These are phyloP conservation scores for Anhinga rufa DNA, from an alignment of 2,113 vertebrate species.

Conservation along the genomic window DNA sequence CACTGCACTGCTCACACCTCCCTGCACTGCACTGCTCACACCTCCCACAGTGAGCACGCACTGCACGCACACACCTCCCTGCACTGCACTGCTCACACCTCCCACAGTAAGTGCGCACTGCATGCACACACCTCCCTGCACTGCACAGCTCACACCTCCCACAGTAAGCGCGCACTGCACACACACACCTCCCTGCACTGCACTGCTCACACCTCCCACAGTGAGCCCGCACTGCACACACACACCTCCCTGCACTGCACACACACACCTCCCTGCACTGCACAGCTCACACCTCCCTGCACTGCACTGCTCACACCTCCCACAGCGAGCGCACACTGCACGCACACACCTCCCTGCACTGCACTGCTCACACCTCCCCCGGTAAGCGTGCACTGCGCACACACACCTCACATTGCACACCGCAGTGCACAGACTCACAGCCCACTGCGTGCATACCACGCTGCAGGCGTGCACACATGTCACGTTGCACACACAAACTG, in stretches of 20 bases:
- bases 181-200: background rate
- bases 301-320: background rate
- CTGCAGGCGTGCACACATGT: fast-evolving
- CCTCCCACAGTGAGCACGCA: no score
- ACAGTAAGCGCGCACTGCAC: fast-evolving
- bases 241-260: no score
- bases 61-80: no score
- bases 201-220: background rate
- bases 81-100: background rate
- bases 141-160: background rate
- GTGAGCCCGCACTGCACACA: background rate
- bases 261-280: no score
- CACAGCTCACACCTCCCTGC: background rate
- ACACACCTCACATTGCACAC: fast-evolving
- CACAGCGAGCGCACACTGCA: background rate
- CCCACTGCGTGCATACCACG: fast-evolving
- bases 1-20: no score
- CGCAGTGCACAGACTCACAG: background rate
- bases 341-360: no score
- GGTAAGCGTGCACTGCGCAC: background rate
- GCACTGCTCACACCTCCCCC: no score
- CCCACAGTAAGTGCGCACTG: fast-evolving
- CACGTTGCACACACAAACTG: fast-evolving
- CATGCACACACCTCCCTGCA: background rate
- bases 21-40: background rate